Percentiles rank a stretch among this genome's conserved stretches.
These are phyloP conservation scores for Nansenia antarctica DNA, from an alignment of 2,113 vertebrate species.

Conservation along the genomic window DNA sequence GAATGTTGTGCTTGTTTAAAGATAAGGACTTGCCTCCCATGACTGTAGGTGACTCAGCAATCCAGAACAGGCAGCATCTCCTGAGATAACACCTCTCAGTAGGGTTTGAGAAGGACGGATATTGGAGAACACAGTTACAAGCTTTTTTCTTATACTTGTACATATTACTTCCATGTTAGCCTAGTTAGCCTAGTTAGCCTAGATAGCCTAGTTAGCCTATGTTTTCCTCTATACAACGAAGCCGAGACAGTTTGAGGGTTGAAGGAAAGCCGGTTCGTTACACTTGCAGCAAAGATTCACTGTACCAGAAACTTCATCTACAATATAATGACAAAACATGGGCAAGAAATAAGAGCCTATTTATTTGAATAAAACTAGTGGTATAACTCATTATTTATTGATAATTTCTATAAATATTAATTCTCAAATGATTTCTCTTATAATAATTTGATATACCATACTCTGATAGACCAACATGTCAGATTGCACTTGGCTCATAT, in stretches of 20 bases:
- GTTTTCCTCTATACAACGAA: no score
- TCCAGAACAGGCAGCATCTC: conserved; percentile 60
- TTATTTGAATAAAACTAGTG: conserved; percentile 49
- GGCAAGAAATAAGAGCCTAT: conserved; percentile 46
- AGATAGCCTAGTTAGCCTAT: no score
- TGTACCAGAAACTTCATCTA: conserved; percentile 43
- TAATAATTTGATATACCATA: conserved; percentile 35
- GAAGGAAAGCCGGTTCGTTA: neutral
- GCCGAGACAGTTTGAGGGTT: no score
- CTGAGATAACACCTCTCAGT: conserved; percentile 67
- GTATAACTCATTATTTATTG: conserved; percentile 70
- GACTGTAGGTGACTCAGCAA: conserved; percentile 77
- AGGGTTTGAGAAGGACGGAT: conserved; percentile 52
- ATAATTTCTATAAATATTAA: conserved; percentile 72
- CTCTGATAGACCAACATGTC: neutral
- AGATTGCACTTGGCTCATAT: neutral
- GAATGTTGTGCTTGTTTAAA: conserved; percentile 69
- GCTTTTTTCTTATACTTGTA: neutral
- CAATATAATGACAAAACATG: conserved; percentile 53
- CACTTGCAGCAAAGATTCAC: conserved; percentile 30
- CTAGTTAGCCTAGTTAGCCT: no score
- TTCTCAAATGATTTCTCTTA: conserved; percentile 57
- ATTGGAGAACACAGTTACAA: conserved; percentile 37
- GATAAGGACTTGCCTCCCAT: conserved; percentile 76
- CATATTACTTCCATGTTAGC: no score